Base-by-base conservation (phyloP, 2,888 invertebrate species). In the Stenoptilia bipunctidactyla region DNA sequence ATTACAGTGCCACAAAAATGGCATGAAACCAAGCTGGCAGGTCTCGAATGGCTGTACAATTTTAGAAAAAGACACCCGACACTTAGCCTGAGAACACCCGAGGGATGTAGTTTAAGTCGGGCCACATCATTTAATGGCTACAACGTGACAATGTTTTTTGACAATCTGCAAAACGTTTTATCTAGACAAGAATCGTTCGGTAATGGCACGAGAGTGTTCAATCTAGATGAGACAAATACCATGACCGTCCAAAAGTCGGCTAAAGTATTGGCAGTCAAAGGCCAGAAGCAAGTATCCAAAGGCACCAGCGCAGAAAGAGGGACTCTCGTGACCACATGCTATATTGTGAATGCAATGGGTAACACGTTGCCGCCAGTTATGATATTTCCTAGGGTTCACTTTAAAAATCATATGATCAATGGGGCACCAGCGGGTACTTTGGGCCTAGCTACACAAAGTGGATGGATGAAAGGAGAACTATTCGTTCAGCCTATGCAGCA, bases 381-480 rank as follows among this genome's bases (percentile, higher is more conserved):
- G n/a, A n/a, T n/a, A n/a, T n/a, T n/a, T n/a, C n/a, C n/a, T n/a
- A n/a, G n/a, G n/a, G n/a, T n/a, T n/a, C n/a, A n/a, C n/a, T n/a
- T n/a, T n/a, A n/a, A n/a, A n/a, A n/a, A n/a, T n/a, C n/a, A n/a
- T n/a, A n/a, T n/a, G n/a, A n/a, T n/a, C n/a, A n/a, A n/a, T n/a
- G n/a, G 20, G 15, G 20, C 39, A 10, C 41, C 44, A n/a, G 15
- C 44, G 1, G 44, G 44, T 6, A 38, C 44, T 15, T 15, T 38
- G 6, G 27, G 27, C 5, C 9, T 25, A 9, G 27, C 27, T 8
- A 8, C n/a, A n/a, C 27, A 51, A 45, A 50, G 50, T 37, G 67
- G 67, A 15, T 68, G 65, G 67, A 66, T 66, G 59, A 65, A 53
- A 33, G 41, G 48, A 8, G 53, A 61, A 34, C 39, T 59, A 13